phyloP scores from a whole-genome alignment of 1,140 invertebrate genomes.

The Danaus melanippus region DNA sequence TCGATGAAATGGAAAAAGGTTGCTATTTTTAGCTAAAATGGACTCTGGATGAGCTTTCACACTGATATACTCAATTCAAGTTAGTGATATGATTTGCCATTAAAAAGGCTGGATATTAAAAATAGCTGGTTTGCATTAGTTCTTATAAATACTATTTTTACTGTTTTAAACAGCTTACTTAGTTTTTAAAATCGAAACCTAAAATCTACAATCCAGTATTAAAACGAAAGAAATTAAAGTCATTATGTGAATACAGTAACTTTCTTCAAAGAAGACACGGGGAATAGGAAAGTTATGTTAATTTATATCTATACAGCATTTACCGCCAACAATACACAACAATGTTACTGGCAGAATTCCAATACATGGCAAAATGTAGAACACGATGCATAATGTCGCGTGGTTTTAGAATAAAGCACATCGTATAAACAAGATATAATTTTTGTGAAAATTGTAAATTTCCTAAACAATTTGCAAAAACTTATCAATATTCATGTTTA shows the following conservation, averaged over 20 bases:
- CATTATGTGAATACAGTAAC: slow-evolving; percentile 1
- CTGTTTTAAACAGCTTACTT: too few species aligned
- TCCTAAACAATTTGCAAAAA: too few species aligned
- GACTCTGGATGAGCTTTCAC: too few species aligned
- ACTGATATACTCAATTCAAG: too few species aligned
- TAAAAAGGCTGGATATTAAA: too few species aligned
- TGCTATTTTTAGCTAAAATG: slow-evolving; percentile 22
- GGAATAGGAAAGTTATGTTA: slow-evolving; percentile 16
- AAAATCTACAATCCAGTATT: too few species aligned
- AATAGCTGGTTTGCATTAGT: too few species aligned
- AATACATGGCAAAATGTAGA: slow-evolving; percentile 23
- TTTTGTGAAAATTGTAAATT: background rate
- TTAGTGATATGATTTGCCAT: too few species aligned
- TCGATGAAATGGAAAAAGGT: slow-evolving; percentile 27
- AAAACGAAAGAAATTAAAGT: too few species aligned
- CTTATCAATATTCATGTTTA: too few species aligned
- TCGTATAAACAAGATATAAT: slow-evolving; percentile 4
- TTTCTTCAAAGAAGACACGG: slow-evolving; percentile 17
- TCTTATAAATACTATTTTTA: too few species aligned
- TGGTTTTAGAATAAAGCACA: slow-evolving; percentile 11
- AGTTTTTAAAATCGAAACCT: too few species aligned
- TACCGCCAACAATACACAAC: slow-evolving; percentile 13
- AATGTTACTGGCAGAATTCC: slow-evolving; percentile 20
- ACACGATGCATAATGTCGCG: slow-evolving; percentile 16
- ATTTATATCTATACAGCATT: slow-evolving; percentile 18